phyloP scores from a whole-genome alignment of 2,113 vertebrate genomes.

The Gnathonemus echidnorhynchus region DNA sequence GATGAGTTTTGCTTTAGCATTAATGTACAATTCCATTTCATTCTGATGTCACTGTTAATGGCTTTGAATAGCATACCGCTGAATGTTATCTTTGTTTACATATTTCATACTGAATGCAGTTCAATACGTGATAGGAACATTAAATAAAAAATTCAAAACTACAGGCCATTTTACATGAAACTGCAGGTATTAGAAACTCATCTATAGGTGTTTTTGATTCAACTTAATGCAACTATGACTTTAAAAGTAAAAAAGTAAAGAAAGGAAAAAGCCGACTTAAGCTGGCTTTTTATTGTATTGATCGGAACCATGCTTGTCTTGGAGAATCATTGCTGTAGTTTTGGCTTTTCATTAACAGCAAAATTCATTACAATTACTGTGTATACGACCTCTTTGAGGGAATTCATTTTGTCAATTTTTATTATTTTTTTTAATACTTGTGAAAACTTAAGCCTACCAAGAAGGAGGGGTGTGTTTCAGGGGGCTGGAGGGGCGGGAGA shows the following conservation, averaged over 20 bases:
- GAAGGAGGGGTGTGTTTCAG: not conserved
- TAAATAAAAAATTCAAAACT: not conserved
- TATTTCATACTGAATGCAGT: not conserved
- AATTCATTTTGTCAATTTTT: not conserved
- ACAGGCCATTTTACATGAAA: not conserved
- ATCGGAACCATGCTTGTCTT: not conserved
- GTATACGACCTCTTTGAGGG: not conserved
- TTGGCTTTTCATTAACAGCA: not conserved
- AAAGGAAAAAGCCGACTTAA: not conserved
- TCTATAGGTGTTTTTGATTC: not conserved
- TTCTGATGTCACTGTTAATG: not conserved
- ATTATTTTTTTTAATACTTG: not conserved
- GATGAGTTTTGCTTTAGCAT: not conserved
- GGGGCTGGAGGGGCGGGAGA: not conserved
- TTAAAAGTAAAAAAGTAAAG: not conserved
- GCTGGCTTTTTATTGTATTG: not conserved
- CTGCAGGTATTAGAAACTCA: not conserved
- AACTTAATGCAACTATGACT: not conserved
- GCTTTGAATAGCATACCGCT: not conserved
- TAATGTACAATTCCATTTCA: not conserved
- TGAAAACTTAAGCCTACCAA: not conserved
- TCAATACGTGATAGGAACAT: not conserved
- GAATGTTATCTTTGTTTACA: not conserved
- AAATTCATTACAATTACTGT: not conserved
- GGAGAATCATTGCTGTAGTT: not conserved